Conservation (phyloP, 2,888 invertebrate species). For the Cephalotes varians region DNA sequence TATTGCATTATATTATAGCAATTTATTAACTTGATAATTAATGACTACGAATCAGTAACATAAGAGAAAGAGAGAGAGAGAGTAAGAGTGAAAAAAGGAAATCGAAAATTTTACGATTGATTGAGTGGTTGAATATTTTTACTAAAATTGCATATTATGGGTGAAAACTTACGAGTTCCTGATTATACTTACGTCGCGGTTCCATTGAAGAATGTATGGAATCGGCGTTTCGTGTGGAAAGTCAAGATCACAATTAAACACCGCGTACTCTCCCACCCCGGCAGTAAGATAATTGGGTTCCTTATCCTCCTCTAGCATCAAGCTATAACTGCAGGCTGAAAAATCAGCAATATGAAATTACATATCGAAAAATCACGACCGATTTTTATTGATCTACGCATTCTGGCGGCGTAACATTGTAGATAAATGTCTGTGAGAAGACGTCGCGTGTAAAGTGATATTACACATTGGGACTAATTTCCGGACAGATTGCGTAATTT, state of each 20-base stretch:
- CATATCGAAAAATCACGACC: not conserved
- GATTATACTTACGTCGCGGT: conserved; percentile 91
- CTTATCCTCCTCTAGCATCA: conserved; percentile 83
- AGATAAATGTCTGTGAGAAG: conserved; percentile 33
- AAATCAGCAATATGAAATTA: conserved; percentile 9
- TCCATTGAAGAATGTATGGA: conserved; percentile 96
- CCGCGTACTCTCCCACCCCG: conserved; percentile 92
- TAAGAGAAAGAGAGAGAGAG: not conserved
- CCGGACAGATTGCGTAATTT: conserved; percentile 69
- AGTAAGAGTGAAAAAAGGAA: no score
- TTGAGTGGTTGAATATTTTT: not conserved
- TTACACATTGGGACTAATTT: conserved; percentile 57
- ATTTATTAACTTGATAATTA: not conserved
- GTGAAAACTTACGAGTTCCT: not conserved
- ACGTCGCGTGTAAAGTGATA: conserved; percentile 62
- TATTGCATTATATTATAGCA: not conserved
- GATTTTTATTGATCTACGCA: not conserved
- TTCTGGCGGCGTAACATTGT: not conserved
- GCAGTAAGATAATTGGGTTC: conserved; percentile 87
- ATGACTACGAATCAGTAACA: not conserved
- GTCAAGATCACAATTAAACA: conserved; percentile 94
- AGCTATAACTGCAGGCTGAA: conserved; percentile 79
- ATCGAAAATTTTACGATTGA: not conserved
- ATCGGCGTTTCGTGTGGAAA: conserved; percentile 95
- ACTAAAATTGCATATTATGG: not conserved